Evolutionary conservation across 2,797 vertebrate species (phyloP), one percentile per base, ranked within the genome.

Genomic region (Sebastes paucispinis): DNA sequence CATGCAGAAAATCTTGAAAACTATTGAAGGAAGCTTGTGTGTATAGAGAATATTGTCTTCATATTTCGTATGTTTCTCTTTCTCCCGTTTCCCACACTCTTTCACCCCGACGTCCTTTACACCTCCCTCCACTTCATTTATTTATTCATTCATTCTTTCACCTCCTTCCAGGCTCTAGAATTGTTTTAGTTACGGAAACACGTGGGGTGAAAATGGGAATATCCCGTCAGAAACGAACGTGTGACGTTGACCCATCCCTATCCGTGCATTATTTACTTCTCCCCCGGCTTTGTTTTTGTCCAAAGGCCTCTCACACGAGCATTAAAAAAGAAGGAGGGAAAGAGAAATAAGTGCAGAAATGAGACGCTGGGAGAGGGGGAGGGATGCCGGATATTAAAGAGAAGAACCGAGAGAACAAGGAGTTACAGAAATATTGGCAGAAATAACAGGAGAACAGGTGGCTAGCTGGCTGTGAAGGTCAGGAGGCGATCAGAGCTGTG

Each of bases 361-460:
- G 65, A 79, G 81, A 63, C 2, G 11, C 77, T 32, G 9, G 69
- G 25, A 25, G 55, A 24, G 52, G 10, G 79, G 68, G 70, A 65
- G 69, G 55, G 54, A 29, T 62, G 80, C 79, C 83, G 85, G 91
- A 89, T 80, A 93, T 91, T 60, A 90, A 88, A 81, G 69, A 69
- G 66, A 87, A 81, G 83, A 79, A 81, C 73, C 14, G 55, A 75
- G 84, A 87, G 90, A 89, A 87, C 65, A 47, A 86, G 82, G 86
- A 87, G 84, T 88, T 90, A 86, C 50, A 80, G 89, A 77, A 93
- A 89, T 87, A 92, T 92, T 91, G 88, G 87, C 87, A 87, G 79
- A 87, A 93, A 92, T 83, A 91, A 86, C 88, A 93, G 39, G 58
- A 73, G 84, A 88, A 71, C 91, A 91, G 94, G 86, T 90, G 85